Evolutionary conservation across 2,113 vertebrate genomes (phyloP), one percentile per base, ranked within the genome.

Genomic region (Mustela lutreola): DNA sequence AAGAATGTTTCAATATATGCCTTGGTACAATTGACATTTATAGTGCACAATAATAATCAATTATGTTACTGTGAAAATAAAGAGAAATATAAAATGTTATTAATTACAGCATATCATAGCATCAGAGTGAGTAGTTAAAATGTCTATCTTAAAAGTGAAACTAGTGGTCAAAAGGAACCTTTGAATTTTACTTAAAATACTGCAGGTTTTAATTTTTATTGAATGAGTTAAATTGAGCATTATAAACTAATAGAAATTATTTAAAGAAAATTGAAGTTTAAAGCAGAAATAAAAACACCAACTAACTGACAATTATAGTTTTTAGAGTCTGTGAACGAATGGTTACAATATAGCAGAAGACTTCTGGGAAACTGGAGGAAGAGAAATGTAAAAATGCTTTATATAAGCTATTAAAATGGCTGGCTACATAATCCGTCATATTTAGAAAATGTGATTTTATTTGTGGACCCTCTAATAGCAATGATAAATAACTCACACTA

Each of bases 381-480:
- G 95, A 88, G 50, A 95, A 94, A 88, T 97, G 36, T 82, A 91
- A 98, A 94, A 83, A 76, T 96, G 70, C 22, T 97, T 97, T 97
- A 95, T 95, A 71, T 78, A 95, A 94, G 31, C 91, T 82, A 73
- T 97, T 96, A 90, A 79, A 95, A 95, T 62, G 36, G 0, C 89
- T 93, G 63, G 15, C 56, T 83, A 65, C n/a, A 78, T 87, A 90
- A 92, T 98, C 28, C 9, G 89, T 97, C 86, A 89, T 91, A 95
- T 78, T 97, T 91, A 92, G 42, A 96, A 98, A 75, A 56, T 94
- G 26, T 33, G 18, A 87, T 89, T 97, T 95, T 97, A 89, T 97
- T 91, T 95, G 48, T 95, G 36, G 70, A 33, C 50, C 10, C 28
- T 95, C 53, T 97, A 97, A 95, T 81, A 93, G 22, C 19, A 90